Base-by-base conservation (phyloP, 2,113 vertebrate species). In the Chlamydotis undulata region DNA sequence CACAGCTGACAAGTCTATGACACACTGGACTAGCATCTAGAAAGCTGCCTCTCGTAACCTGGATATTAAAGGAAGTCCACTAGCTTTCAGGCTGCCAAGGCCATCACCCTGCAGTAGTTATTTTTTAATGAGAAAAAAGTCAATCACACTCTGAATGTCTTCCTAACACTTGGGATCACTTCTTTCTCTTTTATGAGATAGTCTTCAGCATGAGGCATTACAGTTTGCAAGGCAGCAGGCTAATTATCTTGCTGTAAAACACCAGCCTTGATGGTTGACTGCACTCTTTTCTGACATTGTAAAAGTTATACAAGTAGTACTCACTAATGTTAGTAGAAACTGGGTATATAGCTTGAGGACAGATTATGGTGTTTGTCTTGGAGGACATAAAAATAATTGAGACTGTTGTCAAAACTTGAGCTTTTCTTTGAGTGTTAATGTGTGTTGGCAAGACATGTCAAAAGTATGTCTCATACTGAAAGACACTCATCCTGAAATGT, bases 381-480 rank as follows among this genome's bases (percentile, higher is more conserved):
- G 83, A 89, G 50, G 70, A 92, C 53, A 68, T 25, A 41, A 75
- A 95, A 96, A 96, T 91, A 96, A 92, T 94, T 96, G 93, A 97
- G 71, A 61, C 57, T 75, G 8, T 87, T 96, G 95, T 93, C 95
- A 97, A 85, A 81, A 86, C 41, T 37, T 80, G 35, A 92, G 52
- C 7, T 77, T 53, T 93, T 82, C 35, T 93, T 82, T 6, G 1
- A 57, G 49, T 55, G 53, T 63, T 79, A 87, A 93, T 49, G n/a
- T 57, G 24, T 87, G 86, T 75, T 90, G 83, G 39, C 86, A 95
- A 91, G 75, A 45, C 25, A 29, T 26, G 74, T 93, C 95, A 90
- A 84, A 91, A 97, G 5, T 61, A 63, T 77, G 47, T 68, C 35
- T 70, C 28, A 6, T 61, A 50, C 29, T 77, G 74, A 71, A 87